Percentiles rank a stretch among this genome's conserved stretches.
Conservation (phyloP, 1,140 invertebrate genomes). For the Trichonephila clavipes region DNA sequence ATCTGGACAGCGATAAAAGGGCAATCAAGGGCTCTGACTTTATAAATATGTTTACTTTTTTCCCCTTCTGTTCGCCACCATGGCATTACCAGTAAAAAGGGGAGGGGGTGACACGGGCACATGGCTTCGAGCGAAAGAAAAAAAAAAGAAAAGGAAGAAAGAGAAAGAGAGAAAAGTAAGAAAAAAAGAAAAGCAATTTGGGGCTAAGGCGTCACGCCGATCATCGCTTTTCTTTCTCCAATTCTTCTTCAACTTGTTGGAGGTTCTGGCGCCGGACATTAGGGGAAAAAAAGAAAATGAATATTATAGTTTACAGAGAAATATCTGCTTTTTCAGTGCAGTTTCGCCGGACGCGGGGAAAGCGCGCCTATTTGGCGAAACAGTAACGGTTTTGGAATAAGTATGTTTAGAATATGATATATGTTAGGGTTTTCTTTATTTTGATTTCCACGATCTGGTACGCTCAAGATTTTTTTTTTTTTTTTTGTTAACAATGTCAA, state of each 20-base stretch:
- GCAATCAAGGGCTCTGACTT: conserved; percentile 69
- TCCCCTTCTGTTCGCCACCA: conserved; percentile 42
- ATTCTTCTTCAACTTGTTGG: conserved; percentile 71
- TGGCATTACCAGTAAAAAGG: conserved; percentile 35
- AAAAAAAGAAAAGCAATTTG: conserved; percentile 68
- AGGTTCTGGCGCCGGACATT: conserved; percentile 68
- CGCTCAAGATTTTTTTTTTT: neutral
- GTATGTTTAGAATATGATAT: neutral
- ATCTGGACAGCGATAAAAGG: conserved; percentile 70
- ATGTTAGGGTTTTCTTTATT: neutral
- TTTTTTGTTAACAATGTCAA: neutral
- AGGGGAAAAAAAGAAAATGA: neutral
- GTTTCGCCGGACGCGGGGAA: neutral
- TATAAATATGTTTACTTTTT: conserved; percentile 75
- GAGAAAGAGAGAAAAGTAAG: conserved; percentile 6
- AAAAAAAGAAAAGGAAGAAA: conserved; percentile 38
- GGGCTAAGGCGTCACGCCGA: conserved; percentile 71
- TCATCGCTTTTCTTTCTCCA: conserved; percentile 73
- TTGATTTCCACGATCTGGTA: neutral
- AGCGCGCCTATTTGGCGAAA: neutral
- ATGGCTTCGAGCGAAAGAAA: conserved; percentile 50
- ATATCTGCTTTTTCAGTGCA: neutral
- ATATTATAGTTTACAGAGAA: conserved; percentile 5
- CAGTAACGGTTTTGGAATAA: neutral
- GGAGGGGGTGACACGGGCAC: conserved; percentile 59